Evolutionary conservation across 30 jellyfish, hydroid and myxozoan species (phyloP).

Genomic region (Turritopsis dohrnii): DNA sequence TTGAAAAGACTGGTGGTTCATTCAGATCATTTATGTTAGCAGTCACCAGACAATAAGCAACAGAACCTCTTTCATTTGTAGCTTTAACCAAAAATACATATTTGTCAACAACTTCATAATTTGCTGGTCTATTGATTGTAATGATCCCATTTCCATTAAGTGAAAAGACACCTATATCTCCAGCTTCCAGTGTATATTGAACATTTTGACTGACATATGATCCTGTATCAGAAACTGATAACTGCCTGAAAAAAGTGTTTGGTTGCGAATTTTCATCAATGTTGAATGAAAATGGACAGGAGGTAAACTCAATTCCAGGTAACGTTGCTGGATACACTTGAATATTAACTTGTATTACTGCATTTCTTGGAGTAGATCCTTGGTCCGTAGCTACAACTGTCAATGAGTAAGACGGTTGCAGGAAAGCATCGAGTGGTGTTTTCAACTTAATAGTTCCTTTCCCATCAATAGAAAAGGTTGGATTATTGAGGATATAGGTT

Average conservation of each 20-base stretch:
- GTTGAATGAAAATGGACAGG: constrained; percentile 13
- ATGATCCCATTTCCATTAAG: constrained; percentile 19
- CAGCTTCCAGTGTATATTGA: constrained; percentile 29
- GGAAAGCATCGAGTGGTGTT: constrained; percentile 48
- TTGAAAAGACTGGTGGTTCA: constrained; percentile 42
- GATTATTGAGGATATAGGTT: constrained; percentile 22
- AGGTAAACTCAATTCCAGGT: constrained; percentile 33
- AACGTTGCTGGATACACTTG: constrained; percentile 24
- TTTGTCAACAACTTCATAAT: constrained; percentile 31
- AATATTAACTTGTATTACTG: constrained; percentile 14
- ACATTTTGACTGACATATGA: constrained; percentile 24
- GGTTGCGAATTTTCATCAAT: constrained; percentile 41
- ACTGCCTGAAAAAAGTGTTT: not conserved
- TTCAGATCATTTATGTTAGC: constrained; percentile 42
- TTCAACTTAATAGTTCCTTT: constrained; percentile 45
- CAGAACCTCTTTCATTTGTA: constrained; percentile 43
- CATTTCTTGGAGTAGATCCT: constrained; percentile 49
- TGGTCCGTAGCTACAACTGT: constrained; percentile 41
- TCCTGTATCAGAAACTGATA: constrained; percentile 45
- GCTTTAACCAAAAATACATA: constrained; percentile 42
- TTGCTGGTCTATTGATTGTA: constrained; percentile 22
- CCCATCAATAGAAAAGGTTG: constrained; percentile 25
- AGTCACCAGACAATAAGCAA: constrained; percentile 37
- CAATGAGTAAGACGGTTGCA: constrained; percentile 28
- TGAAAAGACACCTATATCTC: constrained; percentile 18